Evolutionary conservation across 2,888 invertebrate species (phyloP).

Genomic region (Drosophila limbata): DNA sequence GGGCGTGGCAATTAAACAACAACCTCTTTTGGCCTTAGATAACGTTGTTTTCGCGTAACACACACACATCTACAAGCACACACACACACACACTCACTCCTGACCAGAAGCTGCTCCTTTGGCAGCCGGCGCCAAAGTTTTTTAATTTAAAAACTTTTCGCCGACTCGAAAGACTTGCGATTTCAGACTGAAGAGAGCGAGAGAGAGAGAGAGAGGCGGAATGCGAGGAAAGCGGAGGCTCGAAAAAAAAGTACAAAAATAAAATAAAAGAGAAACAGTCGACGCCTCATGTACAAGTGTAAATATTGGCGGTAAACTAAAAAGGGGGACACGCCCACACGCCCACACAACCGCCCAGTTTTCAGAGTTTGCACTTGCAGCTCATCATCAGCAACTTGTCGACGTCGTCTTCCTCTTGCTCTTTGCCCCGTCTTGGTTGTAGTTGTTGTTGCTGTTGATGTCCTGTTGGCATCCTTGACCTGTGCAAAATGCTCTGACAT

Average conservation of each 20-base stretch:
- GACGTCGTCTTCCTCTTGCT: slow-evolving; percentile 6
- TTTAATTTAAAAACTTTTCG: slow-evolving; percentile 81
- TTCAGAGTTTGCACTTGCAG: slow-evolving; percentile 7
- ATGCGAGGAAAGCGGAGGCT: background rate
- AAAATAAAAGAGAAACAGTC: slow-evolving; percentile 34
- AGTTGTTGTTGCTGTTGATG: slow-evolving; percentile 24
- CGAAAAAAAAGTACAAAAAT: too few species aligned
- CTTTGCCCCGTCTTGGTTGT: slow-evolving; percentile 1
- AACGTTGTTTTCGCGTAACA: slow-evolving; percentile 42
- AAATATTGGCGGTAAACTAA: slow-evolving; percentile 63
- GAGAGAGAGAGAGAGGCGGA: background rate
- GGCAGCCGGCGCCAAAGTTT: slow-evolving; percentile 75
- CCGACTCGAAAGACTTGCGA: slow-evolving; percentile 49
- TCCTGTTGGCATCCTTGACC: slow-evolving; percentile 70
- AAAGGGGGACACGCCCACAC: background rate
- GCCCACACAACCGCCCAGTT: slow-evolving; percentile 20
- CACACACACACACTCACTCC: slow-evolving; percentile 16
- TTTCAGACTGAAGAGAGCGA: slow-evolving; percentile 6
- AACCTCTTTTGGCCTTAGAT: slow-evolving; percentile 25
- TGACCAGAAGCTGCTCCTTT: slow-evolving; percentile 50
- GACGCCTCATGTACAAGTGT: slow-evolving; percentile 53
- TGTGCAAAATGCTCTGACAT: slow-evolving; percentile 63
- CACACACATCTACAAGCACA: slow-evolving; percentile 25
- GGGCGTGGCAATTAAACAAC: slow-evolving; percentile 69
- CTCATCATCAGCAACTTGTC: slow-evolving; percentile 50